These are phyloP conservation scores for Scleropages formosus DNA, from an alignment of 2,797 vertebrate genomes.

Conservation along the genomic window DNA sequence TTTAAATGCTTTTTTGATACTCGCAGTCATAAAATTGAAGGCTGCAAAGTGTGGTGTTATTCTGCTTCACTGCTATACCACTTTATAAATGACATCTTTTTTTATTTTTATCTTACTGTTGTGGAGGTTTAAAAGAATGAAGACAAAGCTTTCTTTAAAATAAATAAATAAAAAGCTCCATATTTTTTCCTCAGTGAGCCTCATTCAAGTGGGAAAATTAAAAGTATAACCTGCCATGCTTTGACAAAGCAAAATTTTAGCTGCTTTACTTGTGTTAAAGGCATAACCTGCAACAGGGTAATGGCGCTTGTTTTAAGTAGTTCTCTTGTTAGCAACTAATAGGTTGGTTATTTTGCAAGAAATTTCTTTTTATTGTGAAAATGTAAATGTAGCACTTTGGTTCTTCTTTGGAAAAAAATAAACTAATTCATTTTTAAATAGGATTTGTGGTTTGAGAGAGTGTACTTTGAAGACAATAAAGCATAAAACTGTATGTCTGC, in stretches of 20 bases:
- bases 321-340: too few relatives aligned
- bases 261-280: too few relatives aligned
- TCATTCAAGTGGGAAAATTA: conserved; percentile 81
- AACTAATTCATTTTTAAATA: conserved; percentile 64
- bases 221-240: conserved; percentile 85
- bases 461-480: too few relatives aligned
- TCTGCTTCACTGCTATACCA: conserved; percentile 45
- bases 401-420: conserved; percentile 67
- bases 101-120: conserved; percentile 62
- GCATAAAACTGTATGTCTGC: too few relatives aligned
- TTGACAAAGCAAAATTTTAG: conserved; percentile 81
- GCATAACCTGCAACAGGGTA: too few relatives aligned
- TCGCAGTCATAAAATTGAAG: conserved; percentile 57
- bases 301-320: too few relatives aligned
- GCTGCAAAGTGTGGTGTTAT: conserved; percentile 53
- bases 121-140: conserved; percentile 62
- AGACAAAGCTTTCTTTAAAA: conserved; percentile 67
- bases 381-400: too few relatives aligned
- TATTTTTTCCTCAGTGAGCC: conserved; percentile 79
- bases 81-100: conserved; percentile 65
- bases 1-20: conserved; percentile 46
- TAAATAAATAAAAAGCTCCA: conserved; percentile 68
- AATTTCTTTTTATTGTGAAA: too few relatives aligned
- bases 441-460: too few relatives aligned
- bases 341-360: too few relatives aligned